A percentile compares a stretch with the other conserved stretches of the same genome.
Evolutionary conservation across 2,113 vertebrate genomes (phyloP).

Genomic region (Halcyon malimbica): DNA sequence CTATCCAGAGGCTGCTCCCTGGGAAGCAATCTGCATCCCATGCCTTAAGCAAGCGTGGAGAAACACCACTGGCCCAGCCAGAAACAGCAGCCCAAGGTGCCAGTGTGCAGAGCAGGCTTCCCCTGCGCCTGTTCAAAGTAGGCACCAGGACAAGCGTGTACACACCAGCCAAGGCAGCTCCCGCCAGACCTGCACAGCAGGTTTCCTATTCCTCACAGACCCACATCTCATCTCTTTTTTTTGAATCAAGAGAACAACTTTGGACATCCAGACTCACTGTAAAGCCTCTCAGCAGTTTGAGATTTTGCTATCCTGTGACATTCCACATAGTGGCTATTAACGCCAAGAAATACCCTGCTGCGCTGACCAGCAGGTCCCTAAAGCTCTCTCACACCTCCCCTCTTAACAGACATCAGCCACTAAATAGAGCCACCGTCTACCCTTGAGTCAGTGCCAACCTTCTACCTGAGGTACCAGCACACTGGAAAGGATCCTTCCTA

Average conservation of each 20-base stretch:
- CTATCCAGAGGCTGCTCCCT: background rate
- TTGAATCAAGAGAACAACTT: background rate
- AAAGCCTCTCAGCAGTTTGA: background rate
- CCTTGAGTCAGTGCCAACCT: background rate
- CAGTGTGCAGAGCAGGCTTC: rapidly evolving
- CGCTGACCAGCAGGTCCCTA: background rate
- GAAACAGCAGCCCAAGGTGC: background rate
- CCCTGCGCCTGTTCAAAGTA: background rate
- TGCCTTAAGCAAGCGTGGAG: background rate
- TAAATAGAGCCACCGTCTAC: background rate
- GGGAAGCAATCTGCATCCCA: background rate
- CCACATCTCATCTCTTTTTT: background rate
- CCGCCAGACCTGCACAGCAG: background rate
- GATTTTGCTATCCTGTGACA: background rate
- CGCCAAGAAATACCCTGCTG: background rate
- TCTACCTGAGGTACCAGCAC: rapidly evolving
- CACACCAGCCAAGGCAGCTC: background rate
- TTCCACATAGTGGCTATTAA: background rate
- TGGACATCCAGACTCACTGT: background rate
- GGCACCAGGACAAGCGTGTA: background rate
- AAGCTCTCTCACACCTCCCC: background rate
- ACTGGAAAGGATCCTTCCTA: background rate
- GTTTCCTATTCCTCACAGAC: background rate
- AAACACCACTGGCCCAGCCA: background rate
- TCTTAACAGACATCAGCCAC: background rate